Conservation (phyloP, 2,113 vertebrate genomes). For the Lutjanus erythropterus region DNA sequence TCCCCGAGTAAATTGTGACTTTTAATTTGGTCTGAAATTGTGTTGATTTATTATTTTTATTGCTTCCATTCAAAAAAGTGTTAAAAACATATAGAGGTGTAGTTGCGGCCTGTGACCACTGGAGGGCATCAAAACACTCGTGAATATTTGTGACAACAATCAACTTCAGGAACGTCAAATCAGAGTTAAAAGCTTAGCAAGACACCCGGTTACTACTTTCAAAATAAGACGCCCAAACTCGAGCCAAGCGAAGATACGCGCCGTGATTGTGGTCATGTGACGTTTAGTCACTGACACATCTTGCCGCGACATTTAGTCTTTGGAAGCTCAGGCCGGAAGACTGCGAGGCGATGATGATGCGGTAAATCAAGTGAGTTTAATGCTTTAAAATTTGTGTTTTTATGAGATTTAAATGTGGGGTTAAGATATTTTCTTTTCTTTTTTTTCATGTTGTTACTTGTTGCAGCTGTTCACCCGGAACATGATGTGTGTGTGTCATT, state of each 20-base stretch:
- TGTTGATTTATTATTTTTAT: background rate
- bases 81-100: background rate
- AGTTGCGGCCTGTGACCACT: background rate
- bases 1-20: background rate
- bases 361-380: constrained; percentile 70
- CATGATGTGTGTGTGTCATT: background rate
- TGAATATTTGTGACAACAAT: too few species aligned
- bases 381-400: background rate
- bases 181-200: background rate
- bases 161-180: background rate
- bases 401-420: fast-evolving
- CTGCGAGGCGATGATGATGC: constrained; percentile 41
- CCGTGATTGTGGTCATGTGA: background rate
- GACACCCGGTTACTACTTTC: background rate
- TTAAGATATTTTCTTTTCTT: fast-evolving
- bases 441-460: fast-evolving
- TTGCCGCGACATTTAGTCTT: constrained; percentile 52
- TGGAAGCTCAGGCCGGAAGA: constrained; percentile 59
- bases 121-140: background rate
- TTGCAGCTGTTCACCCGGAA: background rate
- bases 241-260: fast-evolving
- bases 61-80: background rate
- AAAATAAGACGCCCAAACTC: background rate
- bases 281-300: background rate
- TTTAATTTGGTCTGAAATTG: background rate